Evolutionary conservation across 2,113 vertebrate species (phyloP).

Genomic region (Anser cygnoides): DNA sequence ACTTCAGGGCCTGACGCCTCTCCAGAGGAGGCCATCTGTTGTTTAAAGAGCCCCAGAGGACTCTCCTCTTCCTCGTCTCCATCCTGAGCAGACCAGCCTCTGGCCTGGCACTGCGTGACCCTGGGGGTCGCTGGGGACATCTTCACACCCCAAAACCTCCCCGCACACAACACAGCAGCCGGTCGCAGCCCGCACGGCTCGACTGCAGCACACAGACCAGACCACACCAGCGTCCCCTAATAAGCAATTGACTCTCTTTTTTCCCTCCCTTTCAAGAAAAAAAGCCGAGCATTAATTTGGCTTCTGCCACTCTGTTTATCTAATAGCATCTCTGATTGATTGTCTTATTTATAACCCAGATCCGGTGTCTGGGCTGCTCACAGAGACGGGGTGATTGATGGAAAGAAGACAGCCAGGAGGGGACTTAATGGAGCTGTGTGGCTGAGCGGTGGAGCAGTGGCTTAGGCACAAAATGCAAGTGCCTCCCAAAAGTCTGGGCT

Average conservation of each 20-base stretch:
- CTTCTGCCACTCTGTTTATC: slow-evolving; percentile 71
- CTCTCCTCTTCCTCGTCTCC: background rate
- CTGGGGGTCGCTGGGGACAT: background rate
- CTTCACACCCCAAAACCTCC: background rate
- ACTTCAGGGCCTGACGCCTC: background rate
- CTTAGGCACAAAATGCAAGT: slow-evolving; percentile 50
- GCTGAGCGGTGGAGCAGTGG: background rate
- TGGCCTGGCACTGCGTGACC: background rate
- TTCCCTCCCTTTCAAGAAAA: slow-evolving; percentile 62
- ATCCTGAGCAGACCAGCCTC: background rate
- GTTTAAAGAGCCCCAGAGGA: background rate
- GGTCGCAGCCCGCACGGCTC: background rate
- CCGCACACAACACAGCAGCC: accelerated
- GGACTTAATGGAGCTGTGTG: slow-evolving; percentile 61
- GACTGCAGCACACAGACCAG: background rate
- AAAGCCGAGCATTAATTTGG: slow-evolving; percentile 68
- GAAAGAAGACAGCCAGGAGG: slow-evolving; percentile 47
- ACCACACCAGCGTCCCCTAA: slow-evolving; percentile 40
- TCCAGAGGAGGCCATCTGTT: background rate
- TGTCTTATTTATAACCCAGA: slow-evolving; percentile 69
- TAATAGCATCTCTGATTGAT: slow-evolving; percentile 67
- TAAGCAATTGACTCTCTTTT: slow-evolving; percentile 59
- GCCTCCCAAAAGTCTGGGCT: slow-evolving; percentile 64
- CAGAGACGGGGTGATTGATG: slow-evolving; percentile 59
- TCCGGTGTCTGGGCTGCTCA: slow-evolving; percentile 56